Base-by-base conservation (phyloP, 92 coral and sea anemone genomes). In the Epizoanthus scotinus region DNA sequence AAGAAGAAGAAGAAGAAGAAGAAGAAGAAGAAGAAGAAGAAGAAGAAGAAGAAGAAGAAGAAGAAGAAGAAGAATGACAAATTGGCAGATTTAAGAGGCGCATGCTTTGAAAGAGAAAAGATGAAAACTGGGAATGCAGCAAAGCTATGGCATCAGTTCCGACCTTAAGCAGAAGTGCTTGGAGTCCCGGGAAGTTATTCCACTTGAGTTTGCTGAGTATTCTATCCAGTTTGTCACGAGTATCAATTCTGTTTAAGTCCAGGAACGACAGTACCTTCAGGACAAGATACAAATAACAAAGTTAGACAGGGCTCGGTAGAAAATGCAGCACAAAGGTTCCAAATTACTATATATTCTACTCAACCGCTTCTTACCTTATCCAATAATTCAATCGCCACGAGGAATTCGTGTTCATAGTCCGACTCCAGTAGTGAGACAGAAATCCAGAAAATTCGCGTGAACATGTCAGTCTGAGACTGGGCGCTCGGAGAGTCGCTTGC, bases 381-480 rank as follows among this genome's bases (percentile, higher is more conserved):
- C 12, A 95, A 81, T 10, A 95, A 70, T 64, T 89, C 94, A 14
- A 95, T 90, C 6, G 99, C 98, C 95, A 93, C 91, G 50, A 93
- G 92, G 69, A 94, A 95, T 79, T 95, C 99, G 52, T 95, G 99
- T 42, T 95, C 99, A 60, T 86, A 95, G 78, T 96, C 99, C 27
- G 99, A 96, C 88, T 96, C 99, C 55, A 96, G 85, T 63, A 96
- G 71, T 6, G 99, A 96, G 59, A 91, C 99, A 82, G 99, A 93
- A 44, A 96, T 92, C 99, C 99, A 96, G 85, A 96, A 96, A 83
- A 96, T 95, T 61, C 99, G 94, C 2, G 98, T 93, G 31, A 91
- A 83, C 94, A 96, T 91, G 79, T 96, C 98, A 15, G 98, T 94
- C 86, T 91, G 95, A 68, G 91, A 91, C 78, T 93, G 93, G 17